These are phyloP conservation scores for Syngnathus typhle DNA, from an alignment of 2,113 vertebrate genomes.

Conservation along the genomic window DNA sequence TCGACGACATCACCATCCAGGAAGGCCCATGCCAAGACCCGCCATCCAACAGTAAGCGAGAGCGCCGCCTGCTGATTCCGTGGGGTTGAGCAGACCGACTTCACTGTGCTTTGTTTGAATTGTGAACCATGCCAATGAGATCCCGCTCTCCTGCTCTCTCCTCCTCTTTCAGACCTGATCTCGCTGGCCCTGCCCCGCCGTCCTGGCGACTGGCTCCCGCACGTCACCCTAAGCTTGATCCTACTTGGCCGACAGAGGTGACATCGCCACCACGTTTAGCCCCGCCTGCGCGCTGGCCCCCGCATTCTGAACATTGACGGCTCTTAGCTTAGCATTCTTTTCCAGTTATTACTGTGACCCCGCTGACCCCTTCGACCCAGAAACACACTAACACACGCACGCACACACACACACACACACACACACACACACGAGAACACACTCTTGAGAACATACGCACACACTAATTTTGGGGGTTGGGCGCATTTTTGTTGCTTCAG, in stretches of 20 bases:
- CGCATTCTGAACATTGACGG: neutral
- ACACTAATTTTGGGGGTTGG: neutral
- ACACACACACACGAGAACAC: neutral
- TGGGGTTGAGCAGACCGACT: no score
- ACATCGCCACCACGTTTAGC: slow-evolving; percentile 66
- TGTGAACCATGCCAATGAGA: neutral
- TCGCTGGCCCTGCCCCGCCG: slow-evolving; percentile 51
- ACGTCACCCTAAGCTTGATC: slow-evolving; percentile 78
- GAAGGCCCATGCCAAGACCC: slow-evolving; percentile 91
- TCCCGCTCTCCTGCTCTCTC: neutral
- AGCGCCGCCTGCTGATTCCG: neutral
- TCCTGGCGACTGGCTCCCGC: slow-evolving; percentile 81
- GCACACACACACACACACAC: neutral
- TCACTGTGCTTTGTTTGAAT: no score
- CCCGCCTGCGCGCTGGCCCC: neutral
- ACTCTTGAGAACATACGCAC: no score
- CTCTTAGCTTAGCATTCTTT: neutral
- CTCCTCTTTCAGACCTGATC: slow-evolving; percentile 54
- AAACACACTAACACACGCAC: neutral
- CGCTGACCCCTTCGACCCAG: neutral
- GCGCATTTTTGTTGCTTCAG: neutral
- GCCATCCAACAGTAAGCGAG: slow-evolving; percentile 77
- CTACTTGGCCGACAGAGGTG: slow-evolving; percentile 90
- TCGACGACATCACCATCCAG: slow-evolving; percentile 88
- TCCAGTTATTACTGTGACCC: neutral